phyloP scores from a whole-genome alignment of 2,888 invertebrate species.

The Petrolisthes cinctipes region DNA sequence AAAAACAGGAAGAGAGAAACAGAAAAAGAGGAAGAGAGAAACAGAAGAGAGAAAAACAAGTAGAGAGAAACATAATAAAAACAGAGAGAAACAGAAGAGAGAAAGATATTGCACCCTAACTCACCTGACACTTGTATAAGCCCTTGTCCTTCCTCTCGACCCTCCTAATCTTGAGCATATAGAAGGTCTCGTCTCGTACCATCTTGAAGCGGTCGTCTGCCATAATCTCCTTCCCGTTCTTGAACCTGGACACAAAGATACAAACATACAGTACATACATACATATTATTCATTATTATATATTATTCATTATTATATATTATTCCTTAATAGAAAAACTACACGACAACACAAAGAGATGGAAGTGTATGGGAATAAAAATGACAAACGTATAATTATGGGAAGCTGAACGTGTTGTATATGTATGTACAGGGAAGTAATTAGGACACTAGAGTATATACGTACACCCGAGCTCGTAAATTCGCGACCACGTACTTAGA shows the following conservation, averaged over 20 bases:
- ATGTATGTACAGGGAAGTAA: too few species aligned
- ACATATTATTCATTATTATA: constrained; percentile 59
- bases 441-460: too few species aligned
- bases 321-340: too few species aligned
- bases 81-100: background rate
- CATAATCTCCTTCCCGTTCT: constrained; percentile 62
- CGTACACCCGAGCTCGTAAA: too few species aligned
- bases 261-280: constrained; percentile 5
- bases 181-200: constrained; percentile 52
- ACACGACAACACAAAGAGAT: too few species aligned
- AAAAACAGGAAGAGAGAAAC: background rate
- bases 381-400: too few species aligned
- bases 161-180: constrained; percentile 57
- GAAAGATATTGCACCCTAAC: background rate
- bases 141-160: constrained; percentile 59
- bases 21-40: background rate
- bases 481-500: too few species aligned
- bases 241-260: constrained; percentile 48
- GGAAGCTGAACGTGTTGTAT: too few species aligned
- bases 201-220: constrained; percentile 61
- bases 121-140: constrained; percentile 55
- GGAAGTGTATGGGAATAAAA: too few species aligned
- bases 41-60: background rate
- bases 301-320: too few species aligned
- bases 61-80: background rate